phyloP scores from a whole-genome alignment of 1,140 invertebrate genomes.

The Listronotus bonariensis region DNA sequence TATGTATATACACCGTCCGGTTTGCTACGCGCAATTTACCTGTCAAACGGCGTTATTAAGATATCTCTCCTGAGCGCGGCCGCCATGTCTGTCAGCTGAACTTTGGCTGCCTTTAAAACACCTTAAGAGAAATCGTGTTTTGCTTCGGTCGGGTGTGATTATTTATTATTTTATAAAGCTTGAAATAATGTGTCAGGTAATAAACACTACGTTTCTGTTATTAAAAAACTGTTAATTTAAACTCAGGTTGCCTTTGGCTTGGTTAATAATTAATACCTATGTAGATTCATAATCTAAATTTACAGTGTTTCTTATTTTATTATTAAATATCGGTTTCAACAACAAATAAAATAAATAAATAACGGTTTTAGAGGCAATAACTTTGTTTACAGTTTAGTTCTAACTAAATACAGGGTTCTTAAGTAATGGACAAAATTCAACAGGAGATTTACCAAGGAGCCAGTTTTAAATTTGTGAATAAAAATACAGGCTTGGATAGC shows the following conservation, averaged over 20 bases:
- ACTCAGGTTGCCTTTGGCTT: not conserved
- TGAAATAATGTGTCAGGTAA: conserved; percentile 23
- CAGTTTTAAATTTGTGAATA: no score
- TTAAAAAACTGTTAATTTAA: conserved; percentile 21
- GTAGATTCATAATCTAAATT: no score
- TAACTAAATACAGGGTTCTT: no score
- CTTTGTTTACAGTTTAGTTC: no score
- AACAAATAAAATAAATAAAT: no score
- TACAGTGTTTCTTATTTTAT: no score
- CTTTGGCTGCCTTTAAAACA: conserved; percentile 1
- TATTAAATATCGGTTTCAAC: no score
- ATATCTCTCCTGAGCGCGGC: conserved; percentile 5
- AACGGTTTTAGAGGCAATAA: no score
- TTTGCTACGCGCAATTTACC: conserved; percentile 19
- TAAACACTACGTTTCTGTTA: conserved; percentile 17
- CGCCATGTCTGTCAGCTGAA: conserved; percentile 9
- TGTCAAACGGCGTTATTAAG: conserved; percentile 20
- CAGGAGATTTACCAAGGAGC: no score
- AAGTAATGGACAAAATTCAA: no score
- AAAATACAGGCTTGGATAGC: no score
- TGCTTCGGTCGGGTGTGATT: not conserved
- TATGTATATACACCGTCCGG: conserved; percentile 12
- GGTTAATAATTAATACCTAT: conserved; percentile 8
- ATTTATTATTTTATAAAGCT: conserved; percentile 15
- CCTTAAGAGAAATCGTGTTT: conserved; percentile 12